A percentile compares a stretch with the other conserved stretches of the same genome.
Evolutionary conservation across 1,140 invertebrate genomes (phyloP).

Genomic region (Drosophila dunni): DNA sequence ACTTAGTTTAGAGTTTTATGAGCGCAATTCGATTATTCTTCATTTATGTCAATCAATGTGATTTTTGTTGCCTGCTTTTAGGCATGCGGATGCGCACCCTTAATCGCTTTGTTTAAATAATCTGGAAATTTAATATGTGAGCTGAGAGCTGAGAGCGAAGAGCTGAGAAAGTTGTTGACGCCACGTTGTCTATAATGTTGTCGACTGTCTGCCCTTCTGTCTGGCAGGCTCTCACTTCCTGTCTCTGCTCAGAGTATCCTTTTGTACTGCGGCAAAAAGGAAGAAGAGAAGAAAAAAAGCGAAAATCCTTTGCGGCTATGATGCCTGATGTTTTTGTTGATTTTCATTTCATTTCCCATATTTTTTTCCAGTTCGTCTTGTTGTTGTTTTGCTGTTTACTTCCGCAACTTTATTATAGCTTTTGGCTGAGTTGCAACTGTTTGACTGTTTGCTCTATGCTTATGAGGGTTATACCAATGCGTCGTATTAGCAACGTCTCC

Average conservation of each 20-base stretch:
- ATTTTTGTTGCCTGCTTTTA: constrained; percentile 59
- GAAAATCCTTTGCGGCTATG: constrained; percentile 69
- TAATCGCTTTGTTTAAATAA: constrained; percentile 69
- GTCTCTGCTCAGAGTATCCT: constrained; percentile 45
- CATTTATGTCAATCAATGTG: constrained; percentile 82
- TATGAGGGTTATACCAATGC: constrained; percentile 72
- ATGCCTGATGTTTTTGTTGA: constrained; percentile 60
- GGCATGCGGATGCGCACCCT: constrained; percentile 33
- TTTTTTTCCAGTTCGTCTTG: background rate
- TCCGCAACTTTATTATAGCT: constrained; percentile 82
- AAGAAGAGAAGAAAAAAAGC: constrained; percentile 25
- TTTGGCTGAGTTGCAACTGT: constrained; percentile 78
- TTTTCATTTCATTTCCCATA: constrained; percentile 77
- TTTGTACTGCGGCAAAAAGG: constrained; percentile 21
- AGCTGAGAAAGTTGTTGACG: constrained; percentile 46
- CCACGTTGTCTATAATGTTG: constrained; percentile 61
- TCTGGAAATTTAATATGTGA: constrained; percentile 74
- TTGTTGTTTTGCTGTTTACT: constrained; percentile 75
- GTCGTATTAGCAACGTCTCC: constrained; percentile 68
- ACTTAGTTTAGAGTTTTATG: constrained; percentile 82
- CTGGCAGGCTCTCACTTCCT: constrained; percentile 45
- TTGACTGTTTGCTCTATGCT: constrained; percentile 75
- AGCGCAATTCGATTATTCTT: constrained; percentile 84
- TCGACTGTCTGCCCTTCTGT: constrained; percentile 58
- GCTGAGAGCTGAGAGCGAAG: constrained; percentile 27